Conservation (phyloP, 2,113 vertebrate genomes). For the Gnathonemus echidnorhynchus region DNA sequence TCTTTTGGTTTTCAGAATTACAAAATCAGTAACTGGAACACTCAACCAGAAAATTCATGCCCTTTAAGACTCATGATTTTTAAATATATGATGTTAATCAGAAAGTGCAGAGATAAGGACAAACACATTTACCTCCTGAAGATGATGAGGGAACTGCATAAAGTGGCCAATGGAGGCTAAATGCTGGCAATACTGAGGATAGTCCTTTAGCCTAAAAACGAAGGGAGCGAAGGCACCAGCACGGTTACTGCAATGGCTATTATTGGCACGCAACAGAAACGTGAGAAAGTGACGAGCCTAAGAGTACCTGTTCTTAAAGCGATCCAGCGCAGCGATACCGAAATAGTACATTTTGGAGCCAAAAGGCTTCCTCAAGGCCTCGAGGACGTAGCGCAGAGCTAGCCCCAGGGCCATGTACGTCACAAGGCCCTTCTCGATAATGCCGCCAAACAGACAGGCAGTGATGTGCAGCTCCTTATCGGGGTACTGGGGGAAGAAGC, state of each 20-base stretch:
- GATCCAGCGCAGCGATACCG: slow-evolving; percentile 95
- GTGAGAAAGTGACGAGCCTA: neutral
- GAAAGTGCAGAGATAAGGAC: neutral
- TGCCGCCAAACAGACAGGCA: slow-evolving; percentile 96
- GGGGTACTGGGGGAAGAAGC: slow-evolving; percentile 97
- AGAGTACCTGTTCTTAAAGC: slow-evolving; percentile 95
- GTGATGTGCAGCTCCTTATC: slow-evolving; percentile 99
- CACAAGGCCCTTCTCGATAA: slow-evolving; percentile 96
- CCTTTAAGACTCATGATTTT: neutral
- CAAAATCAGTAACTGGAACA: neutral
- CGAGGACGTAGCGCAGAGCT: slow-evolving; percentile 91
- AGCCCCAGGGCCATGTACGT: slow-evolving; percentile 96
- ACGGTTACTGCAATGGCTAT: neutral
- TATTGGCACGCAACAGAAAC: neutral
- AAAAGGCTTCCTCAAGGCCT: slow-evolving; percentile 96
- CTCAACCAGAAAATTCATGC: neutral
- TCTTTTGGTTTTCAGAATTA: neutral
- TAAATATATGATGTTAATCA: neutral
- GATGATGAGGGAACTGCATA: slow-evolving; percentile 95
- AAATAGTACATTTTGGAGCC: slow-evolving; percentile 99
- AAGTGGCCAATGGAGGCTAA: slow-evolving; percentile 98
- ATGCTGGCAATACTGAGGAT: slow-evolving; percentile 99
- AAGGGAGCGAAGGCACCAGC: neutral
- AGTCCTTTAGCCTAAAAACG: slow-evolving; percentile 86
- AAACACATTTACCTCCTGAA: slow-evolving; percentile 82